Percentiles rank a stretch among this genome's conserved stretches.
Evolutionary conservation across 2,113 vertebrate genomes (phyloP).

Genomic region (Canis aureus): DNA sequence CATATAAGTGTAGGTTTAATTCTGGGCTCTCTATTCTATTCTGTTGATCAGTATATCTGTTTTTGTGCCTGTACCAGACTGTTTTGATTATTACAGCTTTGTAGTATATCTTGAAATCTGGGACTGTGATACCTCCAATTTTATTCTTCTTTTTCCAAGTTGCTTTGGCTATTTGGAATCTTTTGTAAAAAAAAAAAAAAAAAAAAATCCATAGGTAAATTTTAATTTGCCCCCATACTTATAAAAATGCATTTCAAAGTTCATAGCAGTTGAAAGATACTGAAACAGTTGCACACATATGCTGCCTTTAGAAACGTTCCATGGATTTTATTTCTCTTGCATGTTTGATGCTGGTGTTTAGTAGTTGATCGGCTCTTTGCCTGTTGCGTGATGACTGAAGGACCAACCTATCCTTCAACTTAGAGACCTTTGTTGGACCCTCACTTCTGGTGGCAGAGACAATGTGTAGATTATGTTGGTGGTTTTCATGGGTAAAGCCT

Average conservation of each 20-base stretch:
- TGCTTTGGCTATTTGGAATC: neutral
- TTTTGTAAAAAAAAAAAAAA: neutral
- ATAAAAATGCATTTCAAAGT: neutral
- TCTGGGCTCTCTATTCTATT: neutral
- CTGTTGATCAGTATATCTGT: neutral
- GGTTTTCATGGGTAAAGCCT: neutral
- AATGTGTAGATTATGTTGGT: neutral
- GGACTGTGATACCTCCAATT: neutral
- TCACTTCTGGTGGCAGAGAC: neutral
- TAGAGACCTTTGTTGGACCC: neutral
- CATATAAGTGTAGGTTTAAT: neutral
- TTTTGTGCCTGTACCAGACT: neutral
- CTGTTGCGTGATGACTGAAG: neutral
- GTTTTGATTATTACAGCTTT: neutral
- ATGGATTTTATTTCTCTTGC: neutral
- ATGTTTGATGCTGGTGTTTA: neutral
- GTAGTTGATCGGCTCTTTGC: neutral
- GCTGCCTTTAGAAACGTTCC: neutral
- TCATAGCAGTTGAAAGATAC: neutral
- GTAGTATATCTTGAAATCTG: neutral
- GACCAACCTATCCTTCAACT: neutral
- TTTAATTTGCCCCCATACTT: neutral
- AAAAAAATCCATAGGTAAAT: neutral
- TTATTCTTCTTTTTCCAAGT: neutral
- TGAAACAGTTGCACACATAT: neutral